These are phyloP conservation scores for Eudyptes chrysolophus DNA, from an alignment of 2,113 vertebrate genomes.

Conservation along the genomic window DNA sequence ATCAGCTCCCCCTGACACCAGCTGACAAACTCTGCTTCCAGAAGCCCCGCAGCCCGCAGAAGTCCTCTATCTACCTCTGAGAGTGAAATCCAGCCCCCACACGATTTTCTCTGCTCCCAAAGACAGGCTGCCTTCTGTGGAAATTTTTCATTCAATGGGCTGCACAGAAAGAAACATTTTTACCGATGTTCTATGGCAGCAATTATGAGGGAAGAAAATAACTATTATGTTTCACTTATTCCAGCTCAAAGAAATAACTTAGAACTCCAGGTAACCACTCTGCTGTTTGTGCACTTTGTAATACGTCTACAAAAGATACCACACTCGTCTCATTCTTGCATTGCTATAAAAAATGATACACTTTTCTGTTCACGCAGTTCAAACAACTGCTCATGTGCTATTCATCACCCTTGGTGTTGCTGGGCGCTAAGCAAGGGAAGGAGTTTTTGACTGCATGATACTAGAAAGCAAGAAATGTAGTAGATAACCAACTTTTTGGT, in stretches of 20 bases:
- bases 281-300: background rate
- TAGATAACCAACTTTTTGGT: background rate
- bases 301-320: background rate
- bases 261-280: background rate
- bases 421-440: background rate
- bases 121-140: background rate
- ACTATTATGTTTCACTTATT: background rate
- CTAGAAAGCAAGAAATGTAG: constrained; percentile 1
- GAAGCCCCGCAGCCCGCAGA: background rate
- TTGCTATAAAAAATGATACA: background rate
- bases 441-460: background rate
- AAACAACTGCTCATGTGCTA: background rate
- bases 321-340: background rate
- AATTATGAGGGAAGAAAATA: background rate
- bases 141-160: background rate
- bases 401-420: background rate
- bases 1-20: constrained; percentile 24
- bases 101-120: background rate
- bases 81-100: background rate
- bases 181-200: background rate
- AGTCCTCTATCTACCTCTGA: background rate
- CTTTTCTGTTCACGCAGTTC: background rate
- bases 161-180: background rate
- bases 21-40: constrained; percentile 35
- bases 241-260: background rate